A percentile compares a stretch with the other conserved stretches of the same genome.
phyloP scores from a whole-genome alignment of 2,113 vertebrate genomes.

The Chionis minor region DNA sequence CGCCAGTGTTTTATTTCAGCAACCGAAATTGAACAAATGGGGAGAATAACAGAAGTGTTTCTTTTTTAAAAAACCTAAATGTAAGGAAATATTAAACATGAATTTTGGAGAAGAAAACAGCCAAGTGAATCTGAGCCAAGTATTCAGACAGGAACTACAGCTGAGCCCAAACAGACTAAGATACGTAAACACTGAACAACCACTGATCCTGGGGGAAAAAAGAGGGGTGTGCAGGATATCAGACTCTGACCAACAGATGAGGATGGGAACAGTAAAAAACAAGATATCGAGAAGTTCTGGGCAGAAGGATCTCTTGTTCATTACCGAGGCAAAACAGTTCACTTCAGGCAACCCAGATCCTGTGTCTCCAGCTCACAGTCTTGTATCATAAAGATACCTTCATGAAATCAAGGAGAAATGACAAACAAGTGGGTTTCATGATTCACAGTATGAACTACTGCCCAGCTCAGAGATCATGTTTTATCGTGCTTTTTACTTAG shows the following conservation, averaged over 20 bases:
- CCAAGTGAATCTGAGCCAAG: not conserved
- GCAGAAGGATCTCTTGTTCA: not conserved
- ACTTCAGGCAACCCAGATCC: not conserved
- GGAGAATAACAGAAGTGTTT: not conserved
- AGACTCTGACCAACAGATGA: not conserved
- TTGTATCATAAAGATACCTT: not conserved
- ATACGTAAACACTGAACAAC: not conserved
- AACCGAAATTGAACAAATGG: not conserved
- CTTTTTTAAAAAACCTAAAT: not conserved
- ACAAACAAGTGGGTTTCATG: not conserved
- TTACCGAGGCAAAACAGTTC: not conserved
- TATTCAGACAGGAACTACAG: not conserved
- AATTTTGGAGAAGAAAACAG: not conserved
- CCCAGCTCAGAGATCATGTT: not conserved
- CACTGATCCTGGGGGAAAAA: not conserved
- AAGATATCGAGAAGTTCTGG: not conserved
- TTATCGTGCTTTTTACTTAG: not conserved
- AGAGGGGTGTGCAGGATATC: rapidly evolving
- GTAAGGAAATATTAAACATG: not conserved
- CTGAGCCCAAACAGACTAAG: not conserved
- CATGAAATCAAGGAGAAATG: not conserved
- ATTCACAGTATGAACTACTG: not conserved
- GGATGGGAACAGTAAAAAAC: rapidly evolving
- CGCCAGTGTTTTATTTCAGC: not conserved
- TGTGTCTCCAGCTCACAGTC: not conserved